Conservation (phyloP, 2,888 invertebrate species). For the Digitonthophagus gazella region DNA sequence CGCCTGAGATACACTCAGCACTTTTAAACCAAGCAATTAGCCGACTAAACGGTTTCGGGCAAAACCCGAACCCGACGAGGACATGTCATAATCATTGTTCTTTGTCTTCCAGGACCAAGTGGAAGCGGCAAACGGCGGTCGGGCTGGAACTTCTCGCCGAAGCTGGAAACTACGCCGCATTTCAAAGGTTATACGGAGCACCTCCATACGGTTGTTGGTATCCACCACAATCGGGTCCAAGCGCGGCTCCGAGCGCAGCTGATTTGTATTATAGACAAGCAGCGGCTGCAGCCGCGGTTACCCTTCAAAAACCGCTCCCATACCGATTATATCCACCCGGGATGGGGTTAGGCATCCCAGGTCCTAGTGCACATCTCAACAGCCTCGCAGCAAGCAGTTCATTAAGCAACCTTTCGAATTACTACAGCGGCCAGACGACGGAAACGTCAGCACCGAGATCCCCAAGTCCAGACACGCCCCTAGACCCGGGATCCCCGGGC, state of each 20-base stretch:
- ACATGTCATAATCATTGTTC: conserved; percentile 17
- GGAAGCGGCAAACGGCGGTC: conserved; percentile 98
- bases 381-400: conserved; percentile 69
- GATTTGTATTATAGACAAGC: conserved; percentile 83
- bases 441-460: conserved; percentile 54
- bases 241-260: conserved; percentile 65
- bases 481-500: conserved; percentile 62
- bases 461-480: conserved; percentile 55
- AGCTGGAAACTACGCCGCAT: conserved; percentile 97
- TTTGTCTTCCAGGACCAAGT: conserved; percentile 81
- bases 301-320: conserved; percentile 85
- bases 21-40: not conserved
- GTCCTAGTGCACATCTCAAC: conserved; percentile 66
- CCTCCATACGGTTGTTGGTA: conserved; percentile 69
- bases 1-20: not conserved
- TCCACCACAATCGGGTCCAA: conserved; percentile 57
- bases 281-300: conserved; percentile 67
- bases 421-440: conserved; percentile 56
- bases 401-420: conserved; percentile 56
- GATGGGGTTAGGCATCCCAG: conserved; percentile 62
- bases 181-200: conserved; percentile 87
- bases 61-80: not conserved
- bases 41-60: not conserved
- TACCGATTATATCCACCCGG: conserved; percentile 61
- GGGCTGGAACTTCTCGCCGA: conserved; percentile 95